Conservation (phyloP, 2,113 vertebrate genomes). For the Hippoglossus stenolepis region DNA sequence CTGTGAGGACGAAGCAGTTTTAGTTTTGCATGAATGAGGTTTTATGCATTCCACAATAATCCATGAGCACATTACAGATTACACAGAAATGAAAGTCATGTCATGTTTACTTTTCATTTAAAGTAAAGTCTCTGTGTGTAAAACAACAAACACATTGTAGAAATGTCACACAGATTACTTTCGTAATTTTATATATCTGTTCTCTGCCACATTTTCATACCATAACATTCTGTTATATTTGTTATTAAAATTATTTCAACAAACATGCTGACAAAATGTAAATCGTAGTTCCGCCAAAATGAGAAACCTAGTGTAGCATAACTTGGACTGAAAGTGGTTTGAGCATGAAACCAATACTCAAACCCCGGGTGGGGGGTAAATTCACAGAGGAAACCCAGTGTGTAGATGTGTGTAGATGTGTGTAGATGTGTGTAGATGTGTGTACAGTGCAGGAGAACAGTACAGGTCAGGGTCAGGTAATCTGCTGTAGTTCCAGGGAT, state of each 20-base stretch:
- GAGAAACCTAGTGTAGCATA: background rate
- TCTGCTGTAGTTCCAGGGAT: slow-evolving; percentile 62
- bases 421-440: background rate
- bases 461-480: background rate
- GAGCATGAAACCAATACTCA: slow-evolving; percentile 14
- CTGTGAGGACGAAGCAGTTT: background rate
- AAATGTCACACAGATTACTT: too few relatives aligned
- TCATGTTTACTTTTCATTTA: background rate
- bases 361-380: background rate
- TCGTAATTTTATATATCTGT: too few relatives aligned
- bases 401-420: too few relatives aligned
- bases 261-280: too few relatives aligned
- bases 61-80: background rate
- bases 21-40: too few relatives aligned
- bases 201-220: too few relatives aligned
- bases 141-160: too few relatives aligned
- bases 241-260: too few relatives aligned
- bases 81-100: background rate
- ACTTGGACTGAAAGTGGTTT: background rate
- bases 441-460: background rate
- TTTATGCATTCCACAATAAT: too few relatives aligned
- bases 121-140: too few relatives aligned
- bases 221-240: too few relatives aligned
- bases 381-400: background rate
- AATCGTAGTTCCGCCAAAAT: too few relatives aligned